Evolutionary conservation across 2,888 invertebrate species (phyloP).

Genomic region (Eupsilia transversa): DNA sequence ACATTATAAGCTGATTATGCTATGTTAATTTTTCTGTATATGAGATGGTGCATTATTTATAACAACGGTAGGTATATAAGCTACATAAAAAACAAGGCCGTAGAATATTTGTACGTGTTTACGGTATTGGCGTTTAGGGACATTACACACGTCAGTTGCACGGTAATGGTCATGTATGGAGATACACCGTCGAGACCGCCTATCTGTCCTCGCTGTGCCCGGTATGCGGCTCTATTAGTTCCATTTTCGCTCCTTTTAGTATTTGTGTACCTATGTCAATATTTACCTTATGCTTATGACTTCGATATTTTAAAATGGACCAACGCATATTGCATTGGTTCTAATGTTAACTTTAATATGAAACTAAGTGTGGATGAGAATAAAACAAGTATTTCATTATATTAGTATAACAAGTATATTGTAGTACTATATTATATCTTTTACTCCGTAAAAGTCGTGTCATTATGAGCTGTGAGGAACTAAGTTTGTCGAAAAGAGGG

Average conservation of each 20-base stretch:
- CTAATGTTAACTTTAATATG: background rate
- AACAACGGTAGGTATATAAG: background rate
- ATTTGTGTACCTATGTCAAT: conserved; percentile 9
- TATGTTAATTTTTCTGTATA: background rate
- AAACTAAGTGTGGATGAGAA: background rate
- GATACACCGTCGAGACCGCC: conserved; percentile 55
- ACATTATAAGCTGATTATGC: too few relatives aligned
- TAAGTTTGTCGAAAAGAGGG: conserved; percentile 39
- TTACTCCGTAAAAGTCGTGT: conserved; percentile 36
- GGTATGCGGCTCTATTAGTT: conserved; percentile 25
- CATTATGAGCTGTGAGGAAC: conserved; percentile 34
- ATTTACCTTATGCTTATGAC: background rate
- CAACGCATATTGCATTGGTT: background rate
- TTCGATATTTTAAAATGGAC: conserved; percentile 12
- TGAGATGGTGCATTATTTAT: background rate
- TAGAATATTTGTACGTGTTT: conserved; percentile 48
- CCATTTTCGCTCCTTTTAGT: conserved; percentile 14
- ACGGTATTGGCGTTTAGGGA: conserved; percentile 64
- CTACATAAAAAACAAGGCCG: conserved; percentile 32
- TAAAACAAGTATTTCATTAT: background rate
- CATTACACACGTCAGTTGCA: conserved; percentile 66
- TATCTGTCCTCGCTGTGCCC: conserved; percentile 34
- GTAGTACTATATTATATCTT: conserved; percentile 11
- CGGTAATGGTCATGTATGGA: conserved; percentile 63
- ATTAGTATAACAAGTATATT: background rate